Evolutionary conservation across 2,113 vertebrate species (phyloP).

Genomic region (Actinemys pallida): DNA sequence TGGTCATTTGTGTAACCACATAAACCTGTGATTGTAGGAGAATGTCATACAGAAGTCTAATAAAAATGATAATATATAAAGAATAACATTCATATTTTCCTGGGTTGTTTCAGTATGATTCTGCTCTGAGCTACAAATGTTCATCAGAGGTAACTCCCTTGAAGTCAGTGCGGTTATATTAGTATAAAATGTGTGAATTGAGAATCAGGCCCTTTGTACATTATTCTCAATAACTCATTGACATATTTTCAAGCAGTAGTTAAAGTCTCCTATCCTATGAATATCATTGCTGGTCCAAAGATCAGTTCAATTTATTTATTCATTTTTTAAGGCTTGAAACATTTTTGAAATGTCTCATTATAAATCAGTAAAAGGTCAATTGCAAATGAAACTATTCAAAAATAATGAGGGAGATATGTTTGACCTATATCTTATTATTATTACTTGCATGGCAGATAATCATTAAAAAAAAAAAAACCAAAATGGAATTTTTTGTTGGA

Average conservation of each 20-base stretch:
- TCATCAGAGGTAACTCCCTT: neutral
- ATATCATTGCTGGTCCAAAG: constrained; percentile 4
- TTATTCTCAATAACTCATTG: neutral
- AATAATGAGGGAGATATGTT: neutral
- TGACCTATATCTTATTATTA: constrained; percentile 1
- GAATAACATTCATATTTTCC: neutral
- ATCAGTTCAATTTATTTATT: neutral
- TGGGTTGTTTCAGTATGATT: neutral
- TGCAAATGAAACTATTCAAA: constrained; percentile 43
- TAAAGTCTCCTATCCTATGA: neutral
- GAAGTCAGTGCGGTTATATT: neutral
- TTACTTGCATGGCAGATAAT: constrained; percentile 10
- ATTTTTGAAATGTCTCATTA: constrained; percentile 49
- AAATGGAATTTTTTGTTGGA: neutral
- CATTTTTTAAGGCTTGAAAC: neutral
- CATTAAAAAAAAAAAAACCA: neutral
- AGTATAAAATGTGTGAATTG: neutral
- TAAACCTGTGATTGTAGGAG: accelerated
- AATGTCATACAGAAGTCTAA: neutral
- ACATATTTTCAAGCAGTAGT: neutral
- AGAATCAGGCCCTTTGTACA: neutral
- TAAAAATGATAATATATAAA: neutral
- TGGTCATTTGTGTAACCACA: neutral
- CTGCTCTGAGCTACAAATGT: neutral
- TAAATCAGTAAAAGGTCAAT: constrained; percentile 55